Percentiles rank a stretch among this genome's conserved stretches.
phyloP scores from a whole-genome alignment of 2,888 invertebrate species.

The Saturnia japonica region DNA sequence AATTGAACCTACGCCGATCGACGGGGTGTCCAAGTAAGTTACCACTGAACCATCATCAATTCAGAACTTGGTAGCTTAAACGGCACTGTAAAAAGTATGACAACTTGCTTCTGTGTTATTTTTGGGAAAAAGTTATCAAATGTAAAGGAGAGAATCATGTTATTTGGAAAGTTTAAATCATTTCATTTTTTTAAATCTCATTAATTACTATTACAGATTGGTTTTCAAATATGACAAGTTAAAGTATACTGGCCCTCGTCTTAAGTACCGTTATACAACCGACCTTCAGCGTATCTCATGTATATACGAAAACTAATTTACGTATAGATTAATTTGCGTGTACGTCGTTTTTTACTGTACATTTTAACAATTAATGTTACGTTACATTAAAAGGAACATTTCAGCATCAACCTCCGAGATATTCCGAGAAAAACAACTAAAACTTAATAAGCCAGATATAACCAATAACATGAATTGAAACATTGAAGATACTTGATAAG shows the following conservation, averaged over 20 bases:
- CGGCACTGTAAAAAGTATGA: no score
- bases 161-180: no score
- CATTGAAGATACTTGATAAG: neutral
- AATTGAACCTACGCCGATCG: no score
- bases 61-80: no score
- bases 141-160: no score
- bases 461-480: neutral
- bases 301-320: conserved; percentile 41
- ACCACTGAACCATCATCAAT: no score
- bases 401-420: neutral
- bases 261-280: conserved; percentile 14
- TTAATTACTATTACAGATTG: no score
- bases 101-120: no score
- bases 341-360: conserved; percentile 32
- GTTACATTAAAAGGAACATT: neutral
- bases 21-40: no score
- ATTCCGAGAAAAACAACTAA: neutral
- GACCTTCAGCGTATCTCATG: conserved; percentile 37
- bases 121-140: no score
- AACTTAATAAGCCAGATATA: neutral
- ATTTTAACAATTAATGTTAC: conserved; percentile 18
- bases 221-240: neutral
- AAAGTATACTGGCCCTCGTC: neutral
- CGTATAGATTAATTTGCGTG: conserved; percentile 40
- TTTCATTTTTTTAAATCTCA: no score